A percentile compares a stretch with the other conserved stretches of the same genome.
Evolutionary conservation across 2,797 vertebrate species (phyloP).

Genomic region (Brotula barbata): DNA sequence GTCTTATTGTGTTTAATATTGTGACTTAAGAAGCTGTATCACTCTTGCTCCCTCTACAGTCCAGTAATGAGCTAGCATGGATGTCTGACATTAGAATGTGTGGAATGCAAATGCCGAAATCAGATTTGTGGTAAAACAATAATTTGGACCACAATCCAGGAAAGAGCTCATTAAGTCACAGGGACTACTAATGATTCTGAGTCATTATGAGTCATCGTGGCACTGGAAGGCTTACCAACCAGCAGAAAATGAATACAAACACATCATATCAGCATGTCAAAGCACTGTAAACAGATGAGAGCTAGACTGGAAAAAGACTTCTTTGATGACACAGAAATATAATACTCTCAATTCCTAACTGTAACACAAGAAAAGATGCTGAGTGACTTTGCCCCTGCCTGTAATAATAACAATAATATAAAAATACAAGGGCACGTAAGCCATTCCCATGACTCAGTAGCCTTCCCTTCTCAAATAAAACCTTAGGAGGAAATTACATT

Average conservation of each 20-base stretch:
- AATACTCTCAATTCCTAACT: neutral
- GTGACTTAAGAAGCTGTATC: neutral
- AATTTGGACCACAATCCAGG: constrained; percentile 15
- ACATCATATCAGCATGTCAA: neutral
- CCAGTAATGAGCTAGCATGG: constrained; percentile 15
- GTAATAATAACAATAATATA: neutral
- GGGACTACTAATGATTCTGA: neutral
- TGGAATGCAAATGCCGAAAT: constrained; percentile 41
- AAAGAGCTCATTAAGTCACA: constrained; percentile 12
- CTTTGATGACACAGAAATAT: constrained; percentile 45
- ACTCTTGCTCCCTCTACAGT: constrained; percentile 54
- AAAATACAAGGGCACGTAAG: constrained; percentile 14
- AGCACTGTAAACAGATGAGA: neutral
- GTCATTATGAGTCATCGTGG: neutral
- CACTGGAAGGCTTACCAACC: neutral
- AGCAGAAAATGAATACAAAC: constrained; percentile 53
- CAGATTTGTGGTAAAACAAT: neutral
- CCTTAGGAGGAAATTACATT: constrained; percentile 40
- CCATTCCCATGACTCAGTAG: neutral
- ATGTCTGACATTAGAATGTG: constrained; percentile 36
- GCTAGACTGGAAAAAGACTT: neutral
- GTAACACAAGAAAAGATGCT: constrained; percentile 3
- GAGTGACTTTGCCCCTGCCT: neutral
- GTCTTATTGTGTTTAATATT: neutral
- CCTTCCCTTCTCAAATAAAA: constrained; percentile 5